phyloP scores from a whole-genome alignment of 2,888 invertebrate genomes.

The Cataglyphis rosenhaueri region DNA sequence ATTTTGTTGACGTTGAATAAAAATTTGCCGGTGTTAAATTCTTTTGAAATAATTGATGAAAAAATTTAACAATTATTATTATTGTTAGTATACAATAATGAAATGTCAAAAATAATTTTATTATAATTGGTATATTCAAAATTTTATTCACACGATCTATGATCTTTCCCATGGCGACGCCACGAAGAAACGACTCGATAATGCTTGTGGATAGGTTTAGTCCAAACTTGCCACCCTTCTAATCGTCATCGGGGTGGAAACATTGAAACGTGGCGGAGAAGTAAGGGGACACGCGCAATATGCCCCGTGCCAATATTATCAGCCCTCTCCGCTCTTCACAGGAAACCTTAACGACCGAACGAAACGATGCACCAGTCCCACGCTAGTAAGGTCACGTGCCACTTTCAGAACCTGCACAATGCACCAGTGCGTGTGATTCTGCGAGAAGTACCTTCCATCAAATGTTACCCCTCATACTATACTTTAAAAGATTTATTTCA shows the following conservation, averaged over 20 bases:
- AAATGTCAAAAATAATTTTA: background rate
- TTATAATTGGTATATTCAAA: background rate
- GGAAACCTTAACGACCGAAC: conserved; percentile 69
- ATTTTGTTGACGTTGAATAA: background rate
- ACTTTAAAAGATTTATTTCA: conserved; percentile 66
- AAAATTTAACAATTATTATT: background rate
- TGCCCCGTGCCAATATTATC: conserved; percentile 84
- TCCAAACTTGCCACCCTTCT: conserved; percentile 72
- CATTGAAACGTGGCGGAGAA: conserved; percentile 61
- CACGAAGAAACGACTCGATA: conserved; percentile 67
- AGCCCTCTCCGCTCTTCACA: conserved; percentile 68
- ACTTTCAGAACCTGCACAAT: conserved; percentile 77
- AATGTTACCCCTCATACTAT: conserved; percentile 45
- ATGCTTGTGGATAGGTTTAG: conserved; percentile 71
- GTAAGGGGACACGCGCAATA: conserved; percentile 76
- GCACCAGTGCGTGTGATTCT: conserved; percentile 81
- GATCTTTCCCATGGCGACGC: conserved; percentile 66
- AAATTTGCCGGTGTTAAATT: background rate
- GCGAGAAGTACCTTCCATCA: conserved; percentile 74
- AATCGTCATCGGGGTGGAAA: conserved; percentile 72
- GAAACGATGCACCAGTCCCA: conserved; percentile 79
- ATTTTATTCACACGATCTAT: conserved; percentile 58
- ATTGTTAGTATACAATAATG: background rate
- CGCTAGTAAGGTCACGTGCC: conserved; percentile 79
- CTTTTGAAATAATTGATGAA: background rate